Evolutionary conservation across 2,797 vertebrate genomes (phyloP).

Genomic region (Chaetophractus vellerosus): DNA sequence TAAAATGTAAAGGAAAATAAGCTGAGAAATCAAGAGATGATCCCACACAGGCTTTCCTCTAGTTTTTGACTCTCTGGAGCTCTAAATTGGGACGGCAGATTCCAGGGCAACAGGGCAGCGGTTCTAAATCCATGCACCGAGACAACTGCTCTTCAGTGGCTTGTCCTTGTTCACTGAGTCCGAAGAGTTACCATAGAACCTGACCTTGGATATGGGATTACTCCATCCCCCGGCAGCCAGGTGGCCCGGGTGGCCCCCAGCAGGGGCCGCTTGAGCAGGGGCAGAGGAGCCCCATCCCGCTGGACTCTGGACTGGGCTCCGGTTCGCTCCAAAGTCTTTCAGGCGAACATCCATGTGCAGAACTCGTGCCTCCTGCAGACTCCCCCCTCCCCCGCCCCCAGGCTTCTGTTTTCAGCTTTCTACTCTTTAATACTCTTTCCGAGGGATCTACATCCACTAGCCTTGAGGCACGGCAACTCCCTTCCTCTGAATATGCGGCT

Average conservation of each 20-base stretch:
- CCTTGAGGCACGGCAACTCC: background rate
- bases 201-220: background rate
- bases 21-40: background rate
- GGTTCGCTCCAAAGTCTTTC: background rate
- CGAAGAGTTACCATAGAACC: accelerated
- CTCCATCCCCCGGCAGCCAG: accelerated
- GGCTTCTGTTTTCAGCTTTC: background rate
- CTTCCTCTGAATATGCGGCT: too few species aligned
- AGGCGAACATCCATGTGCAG: accelerated
- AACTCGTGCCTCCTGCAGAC: background rate
- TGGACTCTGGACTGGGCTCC: accelerated
- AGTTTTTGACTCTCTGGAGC: accelerated
- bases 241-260: too few species aligned
- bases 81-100: accelerated
- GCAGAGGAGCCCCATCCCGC: accelerated
- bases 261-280: accelerated
- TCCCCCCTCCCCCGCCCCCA: background rate
- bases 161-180: background rate
- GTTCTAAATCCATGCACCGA: background rate
- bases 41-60: too few species aligned
- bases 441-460: background rate
- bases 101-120: accelerated
- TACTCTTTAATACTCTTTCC: background rate
- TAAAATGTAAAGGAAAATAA: background rate
- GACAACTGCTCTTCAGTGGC: background rate